phyloP scores from a whole-genome alignment of 2,888 invertebrate genomes.

The Allacma fusca region DNA sequence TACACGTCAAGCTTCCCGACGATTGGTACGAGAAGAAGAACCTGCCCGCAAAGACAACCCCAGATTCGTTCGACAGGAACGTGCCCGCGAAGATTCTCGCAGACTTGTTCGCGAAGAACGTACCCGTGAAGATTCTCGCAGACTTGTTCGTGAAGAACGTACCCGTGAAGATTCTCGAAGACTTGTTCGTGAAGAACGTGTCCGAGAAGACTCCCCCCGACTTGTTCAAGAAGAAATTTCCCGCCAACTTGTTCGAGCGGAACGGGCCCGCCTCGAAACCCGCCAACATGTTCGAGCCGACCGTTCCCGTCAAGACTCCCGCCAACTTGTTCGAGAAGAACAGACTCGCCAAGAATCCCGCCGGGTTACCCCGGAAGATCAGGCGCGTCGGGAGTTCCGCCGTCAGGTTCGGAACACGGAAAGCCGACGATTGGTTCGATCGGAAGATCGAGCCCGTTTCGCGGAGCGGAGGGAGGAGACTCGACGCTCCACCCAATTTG shows the following conservation, averaged over 20 bases:
- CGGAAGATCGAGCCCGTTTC: no score
- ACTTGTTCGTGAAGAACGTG: background rate
- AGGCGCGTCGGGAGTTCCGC: no score
- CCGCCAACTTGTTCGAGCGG: conserved; percentile 23
- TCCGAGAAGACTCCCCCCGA: conserved; percentile 3
- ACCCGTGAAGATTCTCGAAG: background rate
- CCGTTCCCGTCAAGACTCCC: conserved; percentile 12
- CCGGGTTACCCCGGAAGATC: background rate
- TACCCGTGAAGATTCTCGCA: conserved; percentile 27
- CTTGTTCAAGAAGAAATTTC: background rate
- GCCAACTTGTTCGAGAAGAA: conserved; percentile 22
- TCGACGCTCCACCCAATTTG: no score
- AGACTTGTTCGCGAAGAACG: conserved; percentile 32
- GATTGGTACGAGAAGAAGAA: background rate
- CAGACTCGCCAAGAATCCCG: background rate
- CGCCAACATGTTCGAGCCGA: background rate
- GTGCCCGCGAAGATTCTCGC: conserved; percentile 30
- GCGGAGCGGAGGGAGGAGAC: no score
- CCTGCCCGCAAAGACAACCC: no score
- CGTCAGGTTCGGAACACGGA: background rate
- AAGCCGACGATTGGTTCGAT: background rate
- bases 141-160: conserved; percentile 27
- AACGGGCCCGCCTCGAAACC: no score
- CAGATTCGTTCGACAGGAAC: no score
- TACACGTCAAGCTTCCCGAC: no score